Percentiles rank a stretch among this genome's conserved stretches.
Conservation (phyloP, 92 coral and sea anemone genomes). For the Paragorgia papillata region DNA sequence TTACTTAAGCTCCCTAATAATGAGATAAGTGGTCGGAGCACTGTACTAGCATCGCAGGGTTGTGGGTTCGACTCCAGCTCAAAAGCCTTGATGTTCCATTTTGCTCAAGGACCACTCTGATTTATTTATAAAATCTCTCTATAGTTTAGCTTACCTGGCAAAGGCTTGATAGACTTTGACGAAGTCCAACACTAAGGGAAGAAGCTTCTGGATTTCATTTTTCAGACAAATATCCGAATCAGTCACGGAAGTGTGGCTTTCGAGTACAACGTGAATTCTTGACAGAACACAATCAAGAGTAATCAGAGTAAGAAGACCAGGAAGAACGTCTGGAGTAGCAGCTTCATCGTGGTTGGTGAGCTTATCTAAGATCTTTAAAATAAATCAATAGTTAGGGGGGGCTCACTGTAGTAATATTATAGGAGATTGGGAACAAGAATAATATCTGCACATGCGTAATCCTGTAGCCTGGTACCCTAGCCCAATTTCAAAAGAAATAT, state of each 20-base stretch:
- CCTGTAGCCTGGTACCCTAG: no score
- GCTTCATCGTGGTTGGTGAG: slow-evolving; percentile 45
- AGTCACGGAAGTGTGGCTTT: slow-evolving; percentile 72
- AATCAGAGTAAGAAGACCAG: slow-evolving; percentile 72
- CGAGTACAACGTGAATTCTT: slow-evolving; percentile 68
- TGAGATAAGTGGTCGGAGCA: no score
- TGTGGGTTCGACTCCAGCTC: no score
- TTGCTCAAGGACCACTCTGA: no score
- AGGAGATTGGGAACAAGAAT: no score
- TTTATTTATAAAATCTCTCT: no score
- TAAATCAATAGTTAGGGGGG: background rate
- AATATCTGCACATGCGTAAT: no score
- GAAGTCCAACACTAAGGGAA: slow-evolving; percentile 67
- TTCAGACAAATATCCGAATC: slow-evolving; percentile 79
- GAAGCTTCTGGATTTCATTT: slow-evolving; percentile 70
- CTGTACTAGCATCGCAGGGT: no score
- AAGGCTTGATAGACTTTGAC: slow-evolving; percentile 82
- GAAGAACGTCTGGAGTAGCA: slow-evolving; percentile 65
- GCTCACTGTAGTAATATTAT: background rate
- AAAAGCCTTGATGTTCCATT: no score
- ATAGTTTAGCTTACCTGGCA: slow-evolving; percentile 84
- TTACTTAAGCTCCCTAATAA: no score
- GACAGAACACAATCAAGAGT: slow-evolving; percentile 79
- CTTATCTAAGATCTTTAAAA: slow-evolving; percentile 23
- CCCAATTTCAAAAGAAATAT: no score